phyloP scores from a whole-genome alignment of 2,113 vertebrate genomes.

The Halcyon malimbica region DNA sequence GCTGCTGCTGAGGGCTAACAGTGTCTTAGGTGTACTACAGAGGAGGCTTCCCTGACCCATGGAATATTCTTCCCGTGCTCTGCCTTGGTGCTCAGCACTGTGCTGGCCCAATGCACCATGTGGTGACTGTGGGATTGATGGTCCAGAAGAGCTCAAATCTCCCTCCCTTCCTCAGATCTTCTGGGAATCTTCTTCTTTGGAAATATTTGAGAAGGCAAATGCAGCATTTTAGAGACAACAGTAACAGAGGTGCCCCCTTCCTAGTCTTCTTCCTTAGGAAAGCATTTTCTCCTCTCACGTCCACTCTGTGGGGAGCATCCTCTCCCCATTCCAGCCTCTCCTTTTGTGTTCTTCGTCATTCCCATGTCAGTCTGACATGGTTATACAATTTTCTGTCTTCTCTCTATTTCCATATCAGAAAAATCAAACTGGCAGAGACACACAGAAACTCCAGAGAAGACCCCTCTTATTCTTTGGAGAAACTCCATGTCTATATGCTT shows the following conservation, averaged over 20 bases:
- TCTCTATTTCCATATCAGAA: neutral
- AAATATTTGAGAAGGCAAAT: neutral
- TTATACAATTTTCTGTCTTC: neutral
- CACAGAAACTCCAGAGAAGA: neutral
- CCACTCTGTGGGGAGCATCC: neutral
- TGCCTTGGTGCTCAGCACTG: neutral
- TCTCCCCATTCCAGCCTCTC: neutral
- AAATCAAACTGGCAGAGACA: neutral
- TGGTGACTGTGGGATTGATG: neutral
- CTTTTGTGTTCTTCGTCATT: neutral
- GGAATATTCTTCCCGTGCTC: neutral
- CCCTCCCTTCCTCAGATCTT: neutral
- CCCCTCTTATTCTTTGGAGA: neutral
- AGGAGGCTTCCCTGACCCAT: fast-evolving
- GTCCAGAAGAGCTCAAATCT: neutral
- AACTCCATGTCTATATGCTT: neutral
- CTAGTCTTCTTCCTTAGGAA: neutral
- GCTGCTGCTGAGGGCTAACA: neutral
- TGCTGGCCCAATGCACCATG: fast-evolving
- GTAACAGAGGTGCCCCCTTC: neutral
- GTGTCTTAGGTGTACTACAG: neutral
- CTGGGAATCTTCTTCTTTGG: neutral
- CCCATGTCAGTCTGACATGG: neutral
- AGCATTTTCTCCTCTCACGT: neutral
- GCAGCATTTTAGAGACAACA: neutral